Evolutionary conservation across 2,888 invertebrate species (phyloP).

Genomic region (Drosophila nr. perissopoda): DNA sequence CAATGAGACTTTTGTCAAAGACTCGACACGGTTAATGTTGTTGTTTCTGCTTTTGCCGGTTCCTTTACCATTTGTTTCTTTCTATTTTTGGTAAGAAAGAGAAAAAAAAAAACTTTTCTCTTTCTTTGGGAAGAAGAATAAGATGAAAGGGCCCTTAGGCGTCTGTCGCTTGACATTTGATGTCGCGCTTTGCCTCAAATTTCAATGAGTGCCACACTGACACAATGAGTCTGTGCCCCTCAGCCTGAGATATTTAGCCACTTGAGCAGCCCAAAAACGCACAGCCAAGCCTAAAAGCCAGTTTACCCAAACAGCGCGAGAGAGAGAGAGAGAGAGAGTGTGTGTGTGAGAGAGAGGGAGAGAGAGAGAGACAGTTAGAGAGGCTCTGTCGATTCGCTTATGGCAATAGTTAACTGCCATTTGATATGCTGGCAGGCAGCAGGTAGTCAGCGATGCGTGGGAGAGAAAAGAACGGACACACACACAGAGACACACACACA

Average conservation of each 20-base stretch:
- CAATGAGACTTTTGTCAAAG: slow-evolving; percentile 66
- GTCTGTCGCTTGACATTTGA: slow-evolving; percentile 69
- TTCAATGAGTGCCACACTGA: slow-evolving; percentile 61
- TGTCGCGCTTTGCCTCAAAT: slow-evolving; percentile 67
- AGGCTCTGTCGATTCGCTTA: slow-evolving; percentile 45
- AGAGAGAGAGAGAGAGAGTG: not conserved
- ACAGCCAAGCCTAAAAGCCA: slow-evolving; percentile 8
- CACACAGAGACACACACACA: slow-evolving; percentile 10
- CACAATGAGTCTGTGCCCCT: slow-evolving; percentile 38
- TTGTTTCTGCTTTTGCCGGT: not conserved
- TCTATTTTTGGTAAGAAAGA: slow-evolving; percentile 10
- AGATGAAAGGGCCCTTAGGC: slow-evolving; percentile 33
- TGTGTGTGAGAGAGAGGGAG: not conserved
- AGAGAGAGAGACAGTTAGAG: not conserved
- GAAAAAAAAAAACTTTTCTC: not conserved
- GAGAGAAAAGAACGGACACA: slow-evolving; percentile 25
- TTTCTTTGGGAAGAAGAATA: slow-evolving; percentile 5
- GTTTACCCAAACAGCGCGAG: not conserved
- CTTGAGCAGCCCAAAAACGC: slow-evolving; percentile 59
- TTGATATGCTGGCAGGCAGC: slow-evolving; percentile 53
- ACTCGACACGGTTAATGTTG: slow-evolving; percentile 5
- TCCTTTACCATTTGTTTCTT: not conserved
- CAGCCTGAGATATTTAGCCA: slow-evolving; percentile 42
- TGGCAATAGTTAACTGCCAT: slow-evolving; percentile 65
- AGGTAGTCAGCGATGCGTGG: slow-evolving; percentile 52